Conservation (phyloP, 2,113 vertebrate species). For the Stigmatopora argus region DNA sequence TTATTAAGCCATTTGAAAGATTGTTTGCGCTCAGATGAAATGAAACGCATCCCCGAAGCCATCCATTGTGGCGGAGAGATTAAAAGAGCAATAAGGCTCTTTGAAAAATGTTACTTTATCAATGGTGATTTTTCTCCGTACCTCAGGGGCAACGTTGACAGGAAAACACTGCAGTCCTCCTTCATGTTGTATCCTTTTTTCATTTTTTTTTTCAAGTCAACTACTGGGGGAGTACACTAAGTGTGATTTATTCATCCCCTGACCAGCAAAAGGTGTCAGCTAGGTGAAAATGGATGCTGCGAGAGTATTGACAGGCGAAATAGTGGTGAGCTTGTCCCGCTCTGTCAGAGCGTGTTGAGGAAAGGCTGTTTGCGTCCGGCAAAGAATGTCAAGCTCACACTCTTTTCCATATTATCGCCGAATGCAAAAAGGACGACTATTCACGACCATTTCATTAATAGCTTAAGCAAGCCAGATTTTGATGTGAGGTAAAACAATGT, state of each 20-base stretch:
- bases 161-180: constrained; percentile 86
- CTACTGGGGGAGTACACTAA: constrained; percentile 83
- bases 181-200: constrained; percentile 80
- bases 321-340: constrained; percentile 66
- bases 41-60: constrained; percentile 81
- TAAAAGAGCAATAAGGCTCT: constrained; percentile 86
- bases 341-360: constrained; percentile 51
- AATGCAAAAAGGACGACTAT: constrained; percentile 13
- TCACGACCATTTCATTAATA: constrained; percentile 13
- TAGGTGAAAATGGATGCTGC: constrained; percentile 83
- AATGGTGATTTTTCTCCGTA: constrained; percentile 88
- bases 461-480: constrained; percentile 25
- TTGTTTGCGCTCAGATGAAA: constrained; percentile 82
- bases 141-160: constrained; percentile 84
- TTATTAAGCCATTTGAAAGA: constrained; percentile 84
- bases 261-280: constrained; percentile 83
- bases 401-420: not conserved
- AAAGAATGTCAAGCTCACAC: constrained; percentile 27
- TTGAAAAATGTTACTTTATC: constrained; percentile 98
- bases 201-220: constrained; percentile 76
- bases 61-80: constrained; percentile 87
- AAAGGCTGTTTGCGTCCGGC: constrained; percentile 23
- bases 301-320: constrained; percentile 76
- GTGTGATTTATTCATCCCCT: constrained; percentile 96
- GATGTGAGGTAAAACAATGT: constrained; percentile 41